A percentile compares a stretch with the other conserved stretches of the same genome.
phyloP scores from a whole-genome alignment of 2,113 vertebrate genomes.

The Tachysurus fulvidraco region DNA sequence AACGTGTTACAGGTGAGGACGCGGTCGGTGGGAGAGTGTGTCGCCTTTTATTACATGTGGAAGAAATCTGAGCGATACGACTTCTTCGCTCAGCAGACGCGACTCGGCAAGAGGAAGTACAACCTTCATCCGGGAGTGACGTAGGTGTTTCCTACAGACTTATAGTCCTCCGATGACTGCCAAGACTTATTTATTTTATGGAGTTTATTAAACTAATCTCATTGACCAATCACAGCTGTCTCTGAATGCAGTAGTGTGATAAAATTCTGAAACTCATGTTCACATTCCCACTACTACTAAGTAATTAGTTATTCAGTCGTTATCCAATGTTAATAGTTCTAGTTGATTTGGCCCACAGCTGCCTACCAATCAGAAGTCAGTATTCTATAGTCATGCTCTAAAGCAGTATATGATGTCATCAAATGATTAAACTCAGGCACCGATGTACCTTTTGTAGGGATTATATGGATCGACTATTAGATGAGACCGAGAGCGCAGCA shows the following conservation, averaged over 20 bases:
- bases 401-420: neutral
- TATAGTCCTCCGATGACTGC: neutral
- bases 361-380: neutral
- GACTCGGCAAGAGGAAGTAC: conserved; percentile 98
- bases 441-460: conserved; percentile 73
- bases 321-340: neutral
- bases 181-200: neutral
- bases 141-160: conserved; percentile 74
- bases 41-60: conserved; percentile 99
- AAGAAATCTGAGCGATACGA: conserved; percentile 99
- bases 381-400: neutral
- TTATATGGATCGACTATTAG: conserved; percentile 96
- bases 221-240: neutral
- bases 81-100: conserved; percentile 98
- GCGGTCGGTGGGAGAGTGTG: conserved; percentile 96
- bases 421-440: neutral
- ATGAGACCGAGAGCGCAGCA: conserved; percentile 91
- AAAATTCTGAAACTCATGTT: neutral
- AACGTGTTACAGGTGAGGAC: conserved; percentile 85
- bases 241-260: neutral
- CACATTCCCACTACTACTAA: neutral
- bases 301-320: too few species aligned
- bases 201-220: neutral
- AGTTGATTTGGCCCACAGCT: neutral
- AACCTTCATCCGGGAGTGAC: conserved; percentile 98